Percentiles rank a stretch among this genome's conserved stretches.
Evolutionary conservation across 1,140 invertebrate genomes (phyloP).

Genomic region (Aricia agestis): DNA sequence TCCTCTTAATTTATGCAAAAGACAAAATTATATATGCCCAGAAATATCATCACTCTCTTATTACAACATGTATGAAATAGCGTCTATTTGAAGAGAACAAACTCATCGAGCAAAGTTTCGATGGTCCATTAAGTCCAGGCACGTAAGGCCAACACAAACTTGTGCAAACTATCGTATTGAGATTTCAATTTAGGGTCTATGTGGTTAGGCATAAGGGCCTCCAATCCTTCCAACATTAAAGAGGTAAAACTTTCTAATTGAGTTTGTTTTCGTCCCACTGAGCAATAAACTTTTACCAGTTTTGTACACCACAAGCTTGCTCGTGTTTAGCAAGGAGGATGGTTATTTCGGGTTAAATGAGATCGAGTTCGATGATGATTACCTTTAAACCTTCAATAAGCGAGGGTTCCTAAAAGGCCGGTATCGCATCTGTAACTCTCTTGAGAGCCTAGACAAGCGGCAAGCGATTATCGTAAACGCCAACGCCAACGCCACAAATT

Average conservation of each 20-base stretch:
- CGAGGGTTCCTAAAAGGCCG: too few species aligned
- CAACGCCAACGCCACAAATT: too few species aligned
- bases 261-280: background rate
- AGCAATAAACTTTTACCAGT: background rate
- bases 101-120: background rate
- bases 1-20: too few species aligned
- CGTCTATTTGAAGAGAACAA: background rate
- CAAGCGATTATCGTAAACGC: too few species aligned
- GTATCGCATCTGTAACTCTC: too few species aligned
- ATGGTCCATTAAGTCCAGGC: background rate
- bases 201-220: background rate
- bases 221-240: background rate
- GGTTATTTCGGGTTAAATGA: too few species aligned
- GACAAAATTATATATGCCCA: too few species aligned
- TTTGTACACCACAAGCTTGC: background rate
- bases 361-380: too few species aligned
- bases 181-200: conserved; percentile 3
- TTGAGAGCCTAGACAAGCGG: too few species aligned
- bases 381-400: too few species aligned
- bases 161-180: background rate
- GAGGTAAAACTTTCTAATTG: background rate
- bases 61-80: background rate
- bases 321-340: too few species aligned
- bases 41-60: background rate
- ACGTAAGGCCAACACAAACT: background rate